Evolutionary conservation across 2,888 invertebrate genomes (phyloP).

Genomic region (Punctoribates punctum): DNA sequence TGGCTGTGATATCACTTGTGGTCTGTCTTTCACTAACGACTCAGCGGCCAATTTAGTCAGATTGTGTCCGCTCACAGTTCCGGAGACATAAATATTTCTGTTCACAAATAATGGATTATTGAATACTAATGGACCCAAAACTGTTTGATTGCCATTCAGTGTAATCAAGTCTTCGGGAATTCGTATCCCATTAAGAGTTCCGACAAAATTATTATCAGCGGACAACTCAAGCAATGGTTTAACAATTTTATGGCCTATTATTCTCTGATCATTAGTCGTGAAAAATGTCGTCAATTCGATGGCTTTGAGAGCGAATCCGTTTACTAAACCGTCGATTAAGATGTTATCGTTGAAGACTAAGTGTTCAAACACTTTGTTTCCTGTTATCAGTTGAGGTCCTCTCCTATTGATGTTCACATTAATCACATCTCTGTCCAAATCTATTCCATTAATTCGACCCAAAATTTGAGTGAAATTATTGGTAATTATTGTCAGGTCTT

Average conservation of each 20-base stretch:
- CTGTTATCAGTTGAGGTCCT: slow-evolving; percentile 45
- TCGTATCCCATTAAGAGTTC: slow-evolving; percentile 43
- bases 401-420: neutral
- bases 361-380: slow-evolving; percentile 42
- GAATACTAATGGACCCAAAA: neutral
- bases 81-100: neutral
- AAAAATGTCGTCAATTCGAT: slow-evolving; percentile 37
- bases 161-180: slow-evolving; percentile 44
- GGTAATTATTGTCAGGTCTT: neutral
- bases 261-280: slow-evolving; percentile 41
- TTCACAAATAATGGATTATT: slow-evolving; percentile 11
- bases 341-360: slow-evolving; percentile 38
- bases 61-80: slow-evolving; percentile 4
- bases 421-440: slow-evolving; percentile 13
- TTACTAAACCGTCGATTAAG: slow-evolving; percentile 42
- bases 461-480: slow-evolving; percentile 14
- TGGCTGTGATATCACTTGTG: neutral
- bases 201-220: slow-evolving; percentile 39
- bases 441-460: slow-evolving; percentile 25
- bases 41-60: neutral
- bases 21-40: neutral
- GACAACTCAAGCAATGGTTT: slow-evolving; percentile 42
- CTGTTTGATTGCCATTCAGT: slow-evolving; percentile 28
- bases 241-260: slow-evolving; percentile 42
- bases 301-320: slow-evolving; percentile 41